A percentile compares a stretch with the other conserved stretches of the same genome.
Conservation (phyloP, 1,140 invertebrate species). For the Drosophila biarmipes region DNA sequence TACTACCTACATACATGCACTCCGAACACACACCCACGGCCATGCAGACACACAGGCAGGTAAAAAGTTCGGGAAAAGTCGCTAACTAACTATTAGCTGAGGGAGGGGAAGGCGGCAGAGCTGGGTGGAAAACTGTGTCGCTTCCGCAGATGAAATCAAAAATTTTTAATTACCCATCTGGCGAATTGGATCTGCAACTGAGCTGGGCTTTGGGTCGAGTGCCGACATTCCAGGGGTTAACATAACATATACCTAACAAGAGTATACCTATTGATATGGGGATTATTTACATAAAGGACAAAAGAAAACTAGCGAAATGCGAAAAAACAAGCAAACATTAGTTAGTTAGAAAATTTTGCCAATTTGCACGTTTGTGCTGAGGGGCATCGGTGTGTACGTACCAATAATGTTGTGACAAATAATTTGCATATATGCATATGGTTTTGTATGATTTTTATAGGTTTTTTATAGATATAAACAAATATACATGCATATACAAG, state of each 20-base stretch:
- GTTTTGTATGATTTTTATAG: slow-evolving; percentile 58
- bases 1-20: background rate
- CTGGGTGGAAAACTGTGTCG: slow-evolving; percentile 45
- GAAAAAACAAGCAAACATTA: slow-evolving; percentile 50
- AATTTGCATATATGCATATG: slow-evolving; percentile 66
- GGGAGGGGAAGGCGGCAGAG: background rate
- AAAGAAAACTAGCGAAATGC: slow-evolving; percentile 7
- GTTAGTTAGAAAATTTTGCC: slow-evolving; percentile 69
- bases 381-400: slow-evolving; percentile 36
- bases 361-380: slow-evolving; percentile 28
- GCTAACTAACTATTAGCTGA: slow-evolving; percentile 32
- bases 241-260: slow-evolving; percentile 70
- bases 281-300: slow-evolving; percentile 43
- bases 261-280: slow-evolving; percentile 28
- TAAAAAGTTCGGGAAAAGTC: slow-evolving; percentile 30
- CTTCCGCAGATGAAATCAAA: slow-evolving; percentile 44
- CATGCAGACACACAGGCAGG: slow-evolving; percentile 20
- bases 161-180: slow-evolving; percentile 65
- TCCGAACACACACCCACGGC: background rate
- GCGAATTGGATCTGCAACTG: slow-evolving; percentile 53
- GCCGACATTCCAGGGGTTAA: slow-evolving; percentile 77
- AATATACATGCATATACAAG: slow-evolving; percentile 51
- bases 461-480: slow-evolving; percentile 52
- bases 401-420: slow-evolving; percentile 78
- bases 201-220: slow-evolving; percentile 32